Evolutionary conservation across 2,888 invertebrate genomes (phyloP).

Genomic region (Acrobasis consociella): DNA sequence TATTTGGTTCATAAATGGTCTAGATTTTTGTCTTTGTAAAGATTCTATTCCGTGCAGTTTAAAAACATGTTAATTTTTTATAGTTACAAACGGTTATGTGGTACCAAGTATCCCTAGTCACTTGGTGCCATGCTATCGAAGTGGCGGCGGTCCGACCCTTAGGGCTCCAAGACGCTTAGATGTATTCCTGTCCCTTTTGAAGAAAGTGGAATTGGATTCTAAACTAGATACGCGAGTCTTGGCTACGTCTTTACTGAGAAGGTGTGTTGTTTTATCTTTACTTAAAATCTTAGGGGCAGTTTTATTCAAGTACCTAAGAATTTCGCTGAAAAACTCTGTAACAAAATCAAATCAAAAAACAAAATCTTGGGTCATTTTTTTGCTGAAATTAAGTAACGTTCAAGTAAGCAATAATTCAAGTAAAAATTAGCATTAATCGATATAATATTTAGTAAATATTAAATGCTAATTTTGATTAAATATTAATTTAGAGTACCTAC

Average conservation of each 20-base stretch:
- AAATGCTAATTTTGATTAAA: too few species aligned
- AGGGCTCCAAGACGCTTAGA: slow-evolving; percentile 82
- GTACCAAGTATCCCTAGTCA: slow-evolving; percentile 80
- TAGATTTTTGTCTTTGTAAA: neutral
- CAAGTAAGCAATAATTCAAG: too few species aligned
- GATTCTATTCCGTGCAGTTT: too few species aligned
- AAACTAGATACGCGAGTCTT: slow-evolving; percentile 81
- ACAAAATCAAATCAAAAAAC: too few species aligned
- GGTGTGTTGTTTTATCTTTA: slow-evolving; percentile 58
- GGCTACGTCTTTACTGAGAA: slow-evolving; percentile 81
- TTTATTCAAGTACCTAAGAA: neutral
- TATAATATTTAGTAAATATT: too few species aligned
- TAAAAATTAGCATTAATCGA: too few species aligned
- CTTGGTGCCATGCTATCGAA: slow-evolving; percentile 83
- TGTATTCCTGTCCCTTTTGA: slow-evolving; percentile 83
- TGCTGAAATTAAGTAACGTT: too few species aligned
- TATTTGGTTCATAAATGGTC: neutral
- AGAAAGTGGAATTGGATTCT: slow-evolving; percentile 82
- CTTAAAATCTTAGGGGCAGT: neutral
- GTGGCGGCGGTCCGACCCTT: slow-evolving; percentile 69
- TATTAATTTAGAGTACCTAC: too few species aligned
- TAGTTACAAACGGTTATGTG: slow-evolving; percentile 55
- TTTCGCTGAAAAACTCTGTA: too few species aligned
- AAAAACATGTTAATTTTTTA: too few species aligned
- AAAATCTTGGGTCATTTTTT: too few species aligned